Evolutionary conservation across 2,888 invertebrate genomes (phyloP), one percentile per base, ranked within the genome.

Genomic region (Trichopoda pennipes): DNA sequence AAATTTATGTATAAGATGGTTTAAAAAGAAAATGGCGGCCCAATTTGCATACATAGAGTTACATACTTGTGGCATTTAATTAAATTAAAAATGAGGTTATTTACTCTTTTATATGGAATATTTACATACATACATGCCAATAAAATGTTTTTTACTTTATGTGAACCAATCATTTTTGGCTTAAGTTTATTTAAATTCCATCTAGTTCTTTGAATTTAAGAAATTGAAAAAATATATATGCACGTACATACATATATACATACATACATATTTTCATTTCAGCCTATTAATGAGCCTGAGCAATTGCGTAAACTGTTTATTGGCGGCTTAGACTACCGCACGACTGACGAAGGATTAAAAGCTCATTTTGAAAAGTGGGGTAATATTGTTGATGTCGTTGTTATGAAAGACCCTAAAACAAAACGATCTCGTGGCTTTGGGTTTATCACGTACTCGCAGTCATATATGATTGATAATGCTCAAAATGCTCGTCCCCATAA

Each of bases 361-460:
- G 94, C 95, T 80, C 98, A 98, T 91, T 99, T 98, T 90, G 97
- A 97, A 88, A 95, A 98, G 94, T 99, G 97, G 96, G 99, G 99
- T 23, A 97, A 97, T 88, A 97, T 98, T 86, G 97, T 98, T 0
- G 98, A 98, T 91, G 98, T 98, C 9, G 98, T 98, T 14, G 98
- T 98, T 0, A 98, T 98, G 98, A 97, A 97, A 90, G 98, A 98
- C 89, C 97, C 98, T 0, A 96, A 96, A 87, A 98, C 98, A 0
- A 97, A 98, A 88, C 93, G 98, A 79, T 99, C 99, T 0, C 93
- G 99, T 84, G 99, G 99, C 0, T 99, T 99, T 91, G 99, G 99
- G 6, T 99, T 99, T 89, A 98, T 99, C 70, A 99, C 99, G 9
- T 99, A 98, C 90, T 96, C 97, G 1, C 93, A 95, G 85, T 96